Base-by-base conservation (phyloP, 2,113 vertebrate species). In the Halcyon senegalensis region DNA sequence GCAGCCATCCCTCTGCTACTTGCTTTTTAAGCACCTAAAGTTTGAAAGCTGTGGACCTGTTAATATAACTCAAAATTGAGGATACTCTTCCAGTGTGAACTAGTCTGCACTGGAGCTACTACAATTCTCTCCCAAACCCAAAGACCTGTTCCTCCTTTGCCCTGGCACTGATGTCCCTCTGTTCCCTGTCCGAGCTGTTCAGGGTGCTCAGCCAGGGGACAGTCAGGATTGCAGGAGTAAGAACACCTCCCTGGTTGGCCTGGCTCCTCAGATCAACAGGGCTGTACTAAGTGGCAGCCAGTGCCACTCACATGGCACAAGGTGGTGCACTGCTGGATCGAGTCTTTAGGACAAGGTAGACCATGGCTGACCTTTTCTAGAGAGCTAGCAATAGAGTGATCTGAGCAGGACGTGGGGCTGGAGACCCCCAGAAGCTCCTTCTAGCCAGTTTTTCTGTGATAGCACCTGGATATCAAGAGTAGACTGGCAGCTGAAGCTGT, bases 211-310 rank as follows among this genome's bases (percentile, higher is more conserved):
- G 64, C 31, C 39, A 55, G 44, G 73, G 30, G 5, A 39, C 73
- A 84, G 66, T 16, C 43, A 44, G 51, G 63, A 13, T 19, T 8
- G 46, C 41, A 59, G 48, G 37, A 37, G 56, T 1, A 67, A 46
- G 41, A 72, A 7, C 60, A 70, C 6, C 13, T 37, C 44, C 59
- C 25, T 33, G 41, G 7, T 4, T 37, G 62, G 24, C 25, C 14
- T 68, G 90, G 33, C 39, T 56, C 58, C 39, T 17, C 0, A 4
- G 39, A 7, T 5, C 13, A 4, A 3, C 0, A 7, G 20, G 21
- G 28, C 7, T 46, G 18, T 8, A 15, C 5, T 5, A 31, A 16
- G 51, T 5, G 76, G 62, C 48, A 76, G 68, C 39, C 50, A 31
- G n/a, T 10, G 67, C 8, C 51, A 59, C 51, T 72, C 62, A 14